Conservation (phyloP, 2,888 invertebrate species). For the Nymphalis polychloros region DNA sequence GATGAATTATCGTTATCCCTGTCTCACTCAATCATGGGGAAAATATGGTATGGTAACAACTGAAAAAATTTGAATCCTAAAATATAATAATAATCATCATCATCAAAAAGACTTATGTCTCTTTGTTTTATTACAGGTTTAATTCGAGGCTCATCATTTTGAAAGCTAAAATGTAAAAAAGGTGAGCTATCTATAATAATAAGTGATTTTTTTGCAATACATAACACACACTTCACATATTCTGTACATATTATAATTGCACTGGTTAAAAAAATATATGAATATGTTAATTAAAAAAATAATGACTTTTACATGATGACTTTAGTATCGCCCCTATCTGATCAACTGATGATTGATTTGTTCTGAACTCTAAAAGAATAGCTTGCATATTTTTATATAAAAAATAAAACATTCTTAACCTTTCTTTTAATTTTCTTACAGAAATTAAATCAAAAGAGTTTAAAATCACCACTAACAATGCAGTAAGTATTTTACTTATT, state of each 20-base stretch:
- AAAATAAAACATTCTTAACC: not conserved
- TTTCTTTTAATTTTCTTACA: not conserved
- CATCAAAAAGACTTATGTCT: not conserved
- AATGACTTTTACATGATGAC: constrained; percentile 21
- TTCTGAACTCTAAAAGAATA: constrained; percentile 11
- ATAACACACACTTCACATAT: too few relatives aligned
- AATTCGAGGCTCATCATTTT: too few relatives aligned
- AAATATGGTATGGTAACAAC: constrained; percentile 53
- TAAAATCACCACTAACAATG: too few relatives aligned
- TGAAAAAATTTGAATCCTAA: constrained; percentile 4
- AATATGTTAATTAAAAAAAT: too few relatives aligned
- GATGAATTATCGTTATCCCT: constrained; percentile 54
- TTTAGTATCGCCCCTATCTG: constrained; percentile 33
- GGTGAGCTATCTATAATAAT: too few relatives aligned
- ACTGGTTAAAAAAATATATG: too few relatives aligned
- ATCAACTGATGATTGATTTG: constrained; percentile 28
- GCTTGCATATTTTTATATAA: not conserved
- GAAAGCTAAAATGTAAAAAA: too few relatives aligned
- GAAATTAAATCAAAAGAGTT: not conserved
- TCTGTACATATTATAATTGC: too few relatives aligned
- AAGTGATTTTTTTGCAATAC: too few relatives aligned
- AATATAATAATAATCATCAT: not conserved
- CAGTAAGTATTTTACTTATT: not conserved
- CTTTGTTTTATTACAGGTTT: constrained; percentile 6
- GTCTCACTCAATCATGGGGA: constrained; percentile 60